These are phyloP conservation scores for Graptemys geographica DNA, from an alignment of 2,797 vertebrate species.

Conservation along the genomic window DNA sequence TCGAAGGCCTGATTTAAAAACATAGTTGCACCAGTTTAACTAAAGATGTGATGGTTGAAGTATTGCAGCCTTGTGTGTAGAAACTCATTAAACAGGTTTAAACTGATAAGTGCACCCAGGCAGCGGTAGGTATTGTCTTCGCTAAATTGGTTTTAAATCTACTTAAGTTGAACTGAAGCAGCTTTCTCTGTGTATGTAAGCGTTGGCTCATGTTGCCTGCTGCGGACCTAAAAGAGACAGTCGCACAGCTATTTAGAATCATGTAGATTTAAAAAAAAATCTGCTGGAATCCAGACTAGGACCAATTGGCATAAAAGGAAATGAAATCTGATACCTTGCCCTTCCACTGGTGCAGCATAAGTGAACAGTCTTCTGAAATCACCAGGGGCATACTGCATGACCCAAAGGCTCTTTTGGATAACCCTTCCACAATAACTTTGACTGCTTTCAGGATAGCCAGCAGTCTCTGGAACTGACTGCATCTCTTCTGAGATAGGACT, in stretches of 20 bases:
- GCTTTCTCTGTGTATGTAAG: background rate
- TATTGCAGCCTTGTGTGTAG: background rate
- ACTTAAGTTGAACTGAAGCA: background rate
- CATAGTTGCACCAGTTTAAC: background rate
- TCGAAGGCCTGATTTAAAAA: background rate
- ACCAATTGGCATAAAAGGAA: background rate
- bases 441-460: too few species aligned
- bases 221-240: background rate
- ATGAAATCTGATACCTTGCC: background rate
- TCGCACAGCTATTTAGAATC: background rate
- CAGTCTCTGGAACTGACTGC: too few species aligned
- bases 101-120: background rate
- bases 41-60: background rate
- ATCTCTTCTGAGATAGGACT: too few species aligned
- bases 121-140: background rate
- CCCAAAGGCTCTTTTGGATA: background rate
- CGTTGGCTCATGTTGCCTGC: background rate
- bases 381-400: background rate
- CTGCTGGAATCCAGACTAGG: background rate
- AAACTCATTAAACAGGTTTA: background rate
- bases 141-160: background rate
- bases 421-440: background rate
- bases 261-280: background rate
- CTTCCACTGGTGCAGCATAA: background rate
- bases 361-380: background rate